phyloP scores from a whole-genome alignment of 2,113 vertebrate species.

The Bostrychus sinensis region DNA sequence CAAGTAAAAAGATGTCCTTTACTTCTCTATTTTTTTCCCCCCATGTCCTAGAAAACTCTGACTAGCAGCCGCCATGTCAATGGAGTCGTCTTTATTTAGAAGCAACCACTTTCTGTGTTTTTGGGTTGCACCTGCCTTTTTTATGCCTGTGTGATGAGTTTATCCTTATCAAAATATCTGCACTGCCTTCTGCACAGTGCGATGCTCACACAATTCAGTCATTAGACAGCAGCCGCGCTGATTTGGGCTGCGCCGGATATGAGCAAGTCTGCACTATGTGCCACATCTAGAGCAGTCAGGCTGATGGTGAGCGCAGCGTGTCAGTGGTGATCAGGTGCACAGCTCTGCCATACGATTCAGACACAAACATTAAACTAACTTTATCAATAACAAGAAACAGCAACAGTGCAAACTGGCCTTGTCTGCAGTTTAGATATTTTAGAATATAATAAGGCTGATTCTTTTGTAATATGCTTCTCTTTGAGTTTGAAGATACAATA shows the following conservation, averaged over 20 bases:
- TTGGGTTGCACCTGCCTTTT: slow-evolving; percentile 69
- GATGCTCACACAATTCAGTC: slow-evolving; percentile 5
- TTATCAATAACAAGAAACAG: too few relatives aligned
- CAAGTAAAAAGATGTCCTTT: too few relatives aligned
- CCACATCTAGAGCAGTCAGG: slow-evolving; percentile 49
- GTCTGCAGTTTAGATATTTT: too few relatives aligned
- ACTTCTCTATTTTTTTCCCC: too few relatives aligned
- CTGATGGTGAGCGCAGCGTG: slow-evolving; percentile 13
- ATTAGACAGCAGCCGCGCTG: slow-evolving; percentile 33
- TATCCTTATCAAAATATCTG: slow-evolving; percentile 69
- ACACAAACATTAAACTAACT: too few relatives aligned
- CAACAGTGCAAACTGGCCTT: too few relatives aligned
- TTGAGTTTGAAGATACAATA: too few relatives aligned
- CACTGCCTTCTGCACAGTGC: slow-evolving; percentile 48
- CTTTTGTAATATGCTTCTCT: too few relatives aligned
- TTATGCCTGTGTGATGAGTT: slow-evolving; percentile 44
- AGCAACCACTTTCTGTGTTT: slow-evolving; percentile 54
- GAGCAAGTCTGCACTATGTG: slow-evolving; percentile 48
- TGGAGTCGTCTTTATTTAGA: slow-evolving; percentile 32
- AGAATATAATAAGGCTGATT: too few relatives aligned
- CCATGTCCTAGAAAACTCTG: neutral
- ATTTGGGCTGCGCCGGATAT: slow-evolving; percentile 33
- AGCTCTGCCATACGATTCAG: too few relatives aligned
- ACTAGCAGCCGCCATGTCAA: neutral
- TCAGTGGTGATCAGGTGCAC: slow-evolving; percentile 41